These are phyloP conservation scores for Diploscapter pachys DNA, from an alignment of 1,140 invertebrate species.

Conservation along the genomic window DNA sequence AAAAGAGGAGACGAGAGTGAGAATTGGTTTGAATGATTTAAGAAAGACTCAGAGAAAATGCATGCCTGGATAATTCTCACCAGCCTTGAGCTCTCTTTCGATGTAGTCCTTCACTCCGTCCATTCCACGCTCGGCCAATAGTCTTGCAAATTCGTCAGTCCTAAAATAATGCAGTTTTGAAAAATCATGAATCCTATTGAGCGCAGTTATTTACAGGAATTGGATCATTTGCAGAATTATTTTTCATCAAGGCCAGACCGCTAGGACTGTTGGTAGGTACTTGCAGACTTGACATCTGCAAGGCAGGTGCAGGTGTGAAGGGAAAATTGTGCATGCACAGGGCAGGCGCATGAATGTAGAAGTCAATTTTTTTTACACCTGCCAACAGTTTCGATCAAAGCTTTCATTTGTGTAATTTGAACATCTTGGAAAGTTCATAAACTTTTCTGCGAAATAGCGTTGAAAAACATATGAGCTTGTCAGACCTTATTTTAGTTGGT, in stretches of 20 bases:
- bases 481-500: neutral
- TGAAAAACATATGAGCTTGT: neutral
- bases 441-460: slow-evolving; percentile 1
- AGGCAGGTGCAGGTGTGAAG: no score
- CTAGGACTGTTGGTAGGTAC: neutral
- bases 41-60: slow-evolving; percentile 6
- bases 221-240: neutral
- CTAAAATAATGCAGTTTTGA: slow-evolving; percentile 1
- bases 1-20: no score
- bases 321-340: no score
- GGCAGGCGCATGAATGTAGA: no score
- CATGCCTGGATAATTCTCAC: slow-evolving; percentile 2
- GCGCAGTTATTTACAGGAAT: neutral
- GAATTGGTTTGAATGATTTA: no score
- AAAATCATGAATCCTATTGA: neutral
- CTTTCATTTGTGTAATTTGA: no score
- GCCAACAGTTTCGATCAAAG: no score
- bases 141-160: neutral
- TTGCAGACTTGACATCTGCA: no score
- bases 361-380: no score
- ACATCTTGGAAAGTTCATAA: no score
- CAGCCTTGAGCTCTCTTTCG: neutral
- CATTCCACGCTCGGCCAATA: neutral
- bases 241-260: neutral
- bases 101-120: neutral